These are phyloP conservation scores for Eueides isabella DNA, from an alignment of 1,140 invertebrate genomes.

Conservation along the genomic window DNA sequence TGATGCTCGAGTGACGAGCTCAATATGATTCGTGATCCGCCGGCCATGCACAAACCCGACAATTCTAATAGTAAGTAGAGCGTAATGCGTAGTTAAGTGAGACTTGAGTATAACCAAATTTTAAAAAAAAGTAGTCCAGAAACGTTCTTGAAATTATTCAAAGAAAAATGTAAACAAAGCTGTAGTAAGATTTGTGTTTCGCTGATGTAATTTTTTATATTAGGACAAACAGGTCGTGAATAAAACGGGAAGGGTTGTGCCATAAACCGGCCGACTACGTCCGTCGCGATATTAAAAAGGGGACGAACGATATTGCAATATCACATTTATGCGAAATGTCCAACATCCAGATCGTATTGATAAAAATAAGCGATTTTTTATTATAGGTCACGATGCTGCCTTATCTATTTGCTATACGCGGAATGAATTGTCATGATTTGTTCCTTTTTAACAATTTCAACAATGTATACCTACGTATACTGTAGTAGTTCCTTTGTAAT, in stretches of 20 bases:
- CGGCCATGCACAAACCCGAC: conserved; percentile 81
- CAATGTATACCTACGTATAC: not conserved
- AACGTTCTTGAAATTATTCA: not conserved
- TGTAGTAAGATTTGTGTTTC: conserved; percentile 44
- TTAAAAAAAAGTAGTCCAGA: not conserved
- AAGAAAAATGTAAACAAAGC: not conserved
- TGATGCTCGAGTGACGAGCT: conserved; percentile 70
- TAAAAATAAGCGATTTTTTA: conserved; percentile 82
- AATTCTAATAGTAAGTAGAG: conserved; percentile 71
- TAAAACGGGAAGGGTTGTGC: conserved; percentile 80
- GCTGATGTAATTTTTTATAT: conserved; percentile 80
- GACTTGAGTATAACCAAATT: not conserved
- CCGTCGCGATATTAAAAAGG: conserved; percentile 82
- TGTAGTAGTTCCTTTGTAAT: conserved; percentile 27
- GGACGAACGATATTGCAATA: conserved; percentile 81
- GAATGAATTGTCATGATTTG: not conserved
- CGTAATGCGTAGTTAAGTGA: not conserved
- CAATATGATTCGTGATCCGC: conserved; percentile 81
- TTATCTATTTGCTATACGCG: conserved; percentile 19
- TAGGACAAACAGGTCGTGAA: conserved; percentile 80
- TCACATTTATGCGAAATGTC: conserved; percentile 82
- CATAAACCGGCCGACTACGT: conserved; percentile 77
- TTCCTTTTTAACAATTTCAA: conserved; percentile 31
- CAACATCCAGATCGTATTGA: conserved; percentile 81
- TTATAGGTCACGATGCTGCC: conserved; percentile 62